Base-by-base conservation (phyloP, 2,888 invertebrate species). In the Encarsia formosa region DNA sequence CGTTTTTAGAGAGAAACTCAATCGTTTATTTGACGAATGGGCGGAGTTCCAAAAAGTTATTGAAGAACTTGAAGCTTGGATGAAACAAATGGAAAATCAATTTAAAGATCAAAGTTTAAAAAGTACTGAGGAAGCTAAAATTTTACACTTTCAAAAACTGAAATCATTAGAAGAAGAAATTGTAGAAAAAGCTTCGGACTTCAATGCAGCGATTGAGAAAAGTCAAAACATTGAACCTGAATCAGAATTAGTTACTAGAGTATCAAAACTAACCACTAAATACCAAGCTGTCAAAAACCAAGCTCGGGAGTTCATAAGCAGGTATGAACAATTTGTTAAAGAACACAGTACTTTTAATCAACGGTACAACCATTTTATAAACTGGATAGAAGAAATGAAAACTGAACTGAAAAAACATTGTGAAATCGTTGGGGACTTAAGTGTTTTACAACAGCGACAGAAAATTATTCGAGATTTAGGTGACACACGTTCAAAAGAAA, bases 51-150 rank as follows among this genome's bases (percentile, higher is more conserved):
- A 90, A 64, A 82, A 82, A 41, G 80, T 85, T 18, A 81, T 92
- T 26, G 88, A 91, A 59, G 82, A 82, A 51, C 77, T 95, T 2
- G 88, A 87, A 65, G 79, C 82, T 41, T 96, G 95, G 95, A 78
- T 92, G 43, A 91, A 89, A 68, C 80, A 85, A 44, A 88, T 88
- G 67, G 95, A 96, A 75, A 81, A 81, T 42, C 85, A 87, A 68
- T 82, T 94, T 0, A 89, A 93, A 73, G 92, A 93, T 69, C 92
- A 92, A 73, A 89, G 90, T 60, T 78, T 94, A 2, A 91, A 90
- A 72, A 91, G 86, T 65, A 89, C 87, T 4, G 82, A 90, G 26
- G 89, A 89, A 61, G 83, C 90, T 2, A 96, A 96, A 74, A 79
- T 83, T 57, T 78, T 80, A 8, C 89, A 93, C 73, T 76, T 92